Base-by-base conservation (phyloP, 2,888 invertebrate species). In the Cerceris ruficornis region DNA sequence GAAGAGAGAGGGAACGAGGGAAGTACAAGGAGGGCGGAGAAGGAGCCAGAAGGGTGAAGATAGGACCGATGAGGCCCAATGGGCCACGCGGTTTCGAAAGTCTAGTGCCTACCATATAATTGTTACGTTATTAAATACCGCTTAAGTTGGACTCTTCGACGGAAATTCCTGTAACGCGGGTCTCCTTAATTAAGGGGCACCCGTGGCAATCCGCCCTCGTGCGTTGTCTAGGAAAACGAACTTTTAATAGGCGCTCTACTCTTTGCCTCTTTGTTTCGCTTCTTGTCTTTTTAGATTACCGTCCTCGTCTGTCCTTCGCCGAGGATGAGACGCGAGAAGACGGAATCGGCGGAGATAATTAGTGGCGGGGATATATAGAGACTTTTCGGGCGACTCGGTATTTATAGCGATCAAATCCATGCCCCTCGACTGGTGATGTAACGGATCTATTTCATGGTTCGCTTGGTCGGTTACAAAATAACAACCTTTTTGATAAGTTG, bases 41-140 rank as follows among this genome's bases (percentile, higher is more conserved):
- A 62, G 68, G 58, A 65, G 73, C 58, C 70, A 58, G 73, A 77
- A 81, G 64, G 68, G 69, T 62, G 75, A 75, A 84, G 75, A 67
- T 68, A 61, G 64, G 52, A 57, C 75, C 71, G 72, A 77, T 52
- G 66, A 71, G 58, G 60, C 42, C 49, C 70, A 69, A 60, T 62
- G 75, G 49, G n/a, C 75, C 70, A 69, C 69, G 80, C 58, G 73
- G 83, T 87, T 87, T 87, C 87, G 85, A 88, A 86, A 86, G 80
- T 73, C 81, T 65, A 87, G 80, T 80, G 89, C 90, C 90, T 89
- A 90, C 90, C 89, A 90, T 92, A 91, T 92, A 91, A 92, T 92
- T 90, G 91, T 91, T 91, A 90, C 88, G 89, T 92, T 92, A 92
- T 92, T 92, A 91, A 92, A 91, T 90, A 91, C 86, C 90, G 89